Conservation (phyloP, 1,140 invertebrate species). For the Oppia nitens region DNA sequence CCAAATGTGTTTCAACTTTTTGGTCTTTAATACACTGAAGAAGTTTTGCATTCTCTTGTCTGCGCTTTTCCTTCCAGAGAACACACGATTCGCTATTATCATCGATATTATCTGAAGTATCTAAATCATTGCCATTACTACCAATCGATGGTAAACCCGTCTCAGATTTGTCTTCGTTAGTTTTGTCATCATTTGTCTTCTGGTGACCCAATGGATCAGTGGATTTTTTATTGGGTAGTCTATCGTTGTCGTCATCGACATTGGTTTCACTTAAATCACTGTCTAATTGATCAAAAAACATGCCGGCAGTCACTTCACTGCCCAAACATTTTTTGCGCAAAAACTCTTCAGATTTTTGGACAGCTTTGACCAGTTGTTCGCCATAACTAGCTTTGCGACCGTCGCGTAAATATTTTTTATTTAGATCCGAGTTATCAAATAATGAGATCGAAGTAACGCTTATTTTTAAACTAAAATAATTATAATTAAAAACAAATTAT, state of each 20-base stretch:
- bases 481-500: background rate
- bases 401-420: conserved; percentile 11
- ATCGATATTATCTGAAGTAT: background rate
- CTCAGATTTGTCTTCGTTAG: background rate
- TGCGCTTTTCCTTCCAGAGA: background rate
- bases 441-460: background rate
- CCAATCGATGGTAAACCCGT: background rate
- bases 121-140: background rate
- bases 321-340: conserved; percentile 12
- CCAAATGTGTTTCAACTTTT: conserved; percentile 9
- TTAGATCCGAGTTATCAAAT: conserved; percentile 11
- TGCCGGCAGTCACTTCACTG: conserved; percentile 3
- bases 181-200: background rate
- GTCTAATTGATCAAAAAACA: conserved; percentile 5
- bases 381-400: background rate
- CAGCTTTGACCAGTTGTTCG: conserved; percentile 11
- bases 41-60: conserved; percentile 3
- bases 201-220: background rate
- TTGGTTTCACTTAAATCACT: background rate
- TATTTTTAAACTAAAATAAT: background rate
- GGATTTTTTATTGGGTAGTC: background rate
- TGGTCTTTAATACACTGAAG: conserved; percentile 9
- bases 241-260: background rate
- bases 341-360: conserved; percentile 15
- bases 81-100: background rate